Percentiles rank a stretch among this genome's conserved stretches.
These are phyloP conservation scores for Caenorhabditis sp. DNA, from an alignment of 2,888 invertebrate species.

Conservation along the genomic window DNA sequence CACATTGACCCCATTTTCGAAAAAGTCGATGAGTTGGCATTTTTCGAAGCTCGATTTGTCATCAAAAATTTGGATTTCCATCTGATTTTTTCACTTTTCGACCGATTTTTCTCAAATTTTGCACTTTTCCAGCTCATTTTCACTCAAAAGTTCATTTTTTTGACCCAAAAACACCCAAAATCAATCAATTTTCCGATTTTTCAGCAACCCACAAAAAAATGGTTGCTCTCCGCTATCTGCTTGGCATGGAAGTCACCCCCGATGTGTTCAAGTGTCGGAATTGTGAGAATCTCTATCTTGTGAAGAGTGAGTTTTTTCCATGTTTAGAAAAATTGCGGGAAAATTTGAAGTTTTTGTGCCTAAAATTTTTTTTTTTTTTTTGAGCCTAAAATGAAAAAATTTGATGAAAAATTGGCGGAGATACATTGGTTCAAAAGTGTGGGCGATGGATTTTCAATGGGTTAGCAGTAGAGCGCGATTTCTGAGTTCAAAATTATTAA, in stretches of 20 bases:
- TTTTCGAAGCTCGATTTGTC: not conserved
- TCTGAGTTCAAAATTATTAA: not conserved
- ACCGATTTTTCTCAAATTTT: not conserved
- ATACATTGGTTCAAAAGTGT: too few relatives aligned
- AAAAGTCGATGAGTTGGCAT: not conserved
- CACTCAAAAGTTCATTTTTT: not conserved
- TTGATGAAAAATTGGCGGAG: too few relatives aligned
- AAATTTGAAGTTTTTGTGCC: not conserved
- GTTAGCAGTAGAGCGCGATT: not conserved
- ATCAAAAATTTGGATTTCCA: not conserved
- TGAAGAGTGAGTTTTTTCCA: not conserved
- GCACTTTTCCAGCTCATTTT: not conserved
- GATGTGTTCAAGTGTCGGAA: constrained; percentile 4
- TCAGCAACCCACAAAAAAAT: too few relatives aligned
- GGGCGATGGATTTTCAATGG: too few relatives aligned
- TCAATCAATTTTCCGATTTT: too few relatives aligned
- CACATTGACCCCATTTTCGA: not conserved
- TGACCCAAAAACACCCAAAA: not conserved
- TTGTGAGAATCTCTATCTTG: constrained; percentile 11
- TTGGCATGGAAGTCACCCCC: not conserved
- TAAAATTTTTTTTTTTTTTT: not conserved
- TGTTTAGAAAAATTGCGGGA: not conserved
- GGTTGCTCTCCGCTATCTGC: not conserved
- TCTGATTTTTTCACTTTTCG: not conserved
- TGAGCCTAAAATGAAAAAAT: not conserved